Percentiles rank a stretch among this genome's conserved stretches.
Conservation (phyloP, 1,140 invertebrate species). For the Piezodorus guildinii region DNA sequence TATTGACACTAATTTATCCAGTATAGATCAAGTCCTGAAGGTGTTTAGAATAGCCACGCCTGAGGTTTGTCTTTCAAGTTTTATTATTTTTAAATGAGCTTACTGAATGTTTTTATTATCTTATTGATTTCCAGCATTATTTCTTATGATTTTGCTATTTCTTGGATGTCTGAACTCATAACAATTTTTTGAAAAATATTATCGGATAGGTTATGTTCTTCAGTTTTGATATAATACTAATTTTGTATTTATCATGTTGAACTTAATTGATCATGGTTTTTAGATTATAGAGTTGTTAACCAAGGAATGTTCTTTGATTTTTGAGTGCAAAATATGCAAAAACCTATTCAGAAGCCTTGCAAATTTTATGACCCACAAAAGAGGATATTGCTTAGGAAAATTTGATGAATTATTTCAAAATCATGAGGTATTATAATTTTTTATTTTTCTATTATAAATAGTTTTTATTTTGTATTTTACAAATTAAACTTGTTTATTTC, state of each 20-base stretch:
- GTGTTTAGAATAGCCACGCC: conserved; percentile 47
- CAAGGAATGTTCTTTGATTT: conserved; percentile 70
- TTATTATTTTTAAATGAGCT: conserved; percentile 26
- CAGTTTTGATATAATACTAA: too few relatives aligned
- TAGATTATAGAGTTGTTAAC: conserved; percentile 56
- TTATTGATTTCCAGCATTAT: neutral
- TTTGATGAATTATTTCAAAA: conserved; percentile 12
- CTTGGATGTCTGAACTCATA: too few relatives aligned
- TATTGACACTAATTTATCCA: conserved; percentile 45
- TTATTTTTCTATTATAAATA: neutral
- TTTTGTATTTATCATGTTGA: neutral
- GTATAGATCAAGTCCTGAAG: conserved; percentile 45
- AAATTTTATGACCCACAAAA: conserved; percentile 75
- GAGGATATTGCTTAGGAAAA: conserved; percentile 49
- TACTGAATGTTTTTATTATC: neutral
- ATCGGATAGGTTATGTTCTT: too few relatives aligned
- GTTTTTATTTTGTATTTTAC: neutral
- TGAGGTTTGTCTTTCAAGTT: conserved; percentile 36
- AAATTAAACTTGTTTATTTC: neutral
- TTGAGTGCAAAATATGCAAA: conserved; percentile 74
- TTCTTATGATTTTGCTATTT: too few relatives aligned
- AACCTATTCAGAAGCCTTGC: conserved; percentile 70
- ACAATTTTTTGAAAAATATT: too few relatives aligned
- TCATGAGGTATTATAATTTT: neutral
- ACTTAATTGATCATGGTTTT: conserved; percentile 29